phyloP scores from a whole-genome alignment of 2,113 vertebrate genomes.

The Eudyptes chrysolophus region DNA sequence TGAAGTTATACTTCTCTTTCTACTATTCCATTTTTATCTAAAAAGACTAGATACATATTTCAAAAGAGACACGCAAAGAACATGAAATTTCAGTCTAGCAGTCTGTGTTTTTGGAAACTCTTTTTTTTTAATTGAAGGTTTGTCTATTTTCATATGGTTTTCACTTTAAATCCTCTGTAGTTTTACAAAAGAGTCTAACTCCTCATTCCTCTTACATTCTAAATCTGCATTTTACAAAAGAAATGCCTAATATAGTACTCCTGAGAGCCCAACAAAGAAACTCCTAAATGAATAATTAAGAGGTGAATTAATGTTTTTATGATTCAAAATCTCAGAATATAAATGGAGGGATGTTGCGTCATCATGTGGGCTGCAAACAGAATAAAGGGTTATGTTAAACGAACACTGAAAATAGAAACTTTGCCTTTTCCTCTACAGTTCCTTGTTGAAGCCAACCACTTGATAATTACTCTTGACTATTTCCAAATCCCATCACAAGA shows the following conservation, averaged over 20 bases:
- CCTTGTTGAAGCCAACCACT: slow-evolving; percentile 53
- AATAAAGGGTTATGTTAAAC: slow-evolving; percentile 75
- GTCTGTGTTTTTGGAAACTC: slow-evolving; percentile 38
- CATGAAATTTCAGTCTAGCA: slow-evolving; percentile 44
- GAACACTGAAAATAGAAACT: slow-evolving; percentile 73
- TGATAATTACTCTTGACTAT: slow-evolving; percentile 64
- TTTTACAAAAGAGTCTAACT: slow-evolving; percentile 44
- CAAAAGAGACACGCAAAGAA: slow-evolving; percentile 45
- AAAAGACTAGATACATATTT: slow-evolving; percentile 47
- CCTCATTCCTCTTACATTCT: slow-evolving; percentile 57
- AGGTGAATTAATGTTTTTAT: slow-evolving; percentile 64
- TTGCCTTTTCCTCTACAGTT: slow-evolving; percentile 63
- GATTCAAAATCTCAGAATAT: slow-evolving; percentile 67
- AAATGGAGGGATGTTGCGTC: slow-evolving; percentile 66
- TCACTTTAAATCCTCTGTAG: slow-evolving; percentile 66
- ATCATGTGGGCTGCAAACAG: slow-evolving; percentile 71
- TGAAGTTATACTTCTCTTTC: slow-evolving; percentile 21
- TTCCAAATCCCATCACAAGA: slow-evolving; percentile 68
- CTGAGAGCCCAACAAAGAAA: slow-evolving; percentile 63
- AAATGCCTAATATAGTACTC: slow-evolving; percentile 62
- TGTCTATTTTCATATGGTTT: slow-evolving; percentile 61
- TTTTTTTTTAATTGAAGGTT: slow-evolving; percentile 60
- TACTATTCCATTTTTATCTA: slow-evolving; percentile 52
- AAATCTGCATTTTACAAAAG: slow-evolving; percentile 64
- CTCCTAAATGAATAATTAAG: slow-evolving; percentile 70